Conservation (phyloP, 2,113 vertebrate genomes). For the Pygoscelis adeliae region DNA sequence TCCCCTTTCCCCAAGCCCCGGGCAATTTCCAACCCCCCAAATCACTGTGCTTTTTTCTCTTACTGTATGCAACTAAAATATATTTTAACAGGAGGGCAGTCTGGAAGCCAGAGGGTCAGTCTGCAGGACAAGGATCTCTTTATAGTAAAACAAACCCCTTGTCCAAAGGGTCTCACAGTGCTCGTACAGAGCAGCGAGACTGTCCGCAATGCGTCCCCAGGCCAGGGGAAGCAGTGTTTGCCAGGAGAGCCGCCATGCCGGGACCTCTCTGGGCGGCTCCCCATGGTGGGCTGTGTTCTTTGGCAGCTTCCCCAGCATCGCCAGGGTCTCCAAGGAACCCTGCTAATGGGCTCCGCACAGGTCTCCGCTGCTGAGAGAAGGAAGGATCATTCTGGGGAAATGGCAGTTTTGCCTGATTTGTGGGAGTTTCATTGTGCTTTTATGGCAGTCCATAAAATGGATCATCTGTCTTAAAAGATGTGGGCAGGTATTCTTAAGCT, state of each 20-base stretch:
- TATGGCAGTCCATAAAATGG: neutral
- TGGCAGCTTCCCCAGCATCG: neutral
- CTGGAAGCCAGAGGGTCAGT: neutral
- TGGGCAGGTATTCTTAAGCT: neutral
- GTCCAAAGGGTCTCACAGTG: neutral
- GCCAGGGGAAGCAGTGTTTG: accelerated
- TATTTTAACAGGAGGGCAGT: neutral
- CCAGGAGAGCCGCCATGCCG: accelerated
- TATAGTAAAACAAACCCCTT: neutral
- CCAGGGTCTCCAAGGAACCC: accelerated
- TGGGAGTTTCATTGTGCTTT: neutral
- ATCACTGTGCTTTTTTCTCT: neutral
- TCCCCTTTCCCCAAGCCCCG: accelerated
- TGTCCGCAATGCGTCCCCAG: accelerated
- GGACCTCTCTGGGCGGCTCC: neutral
- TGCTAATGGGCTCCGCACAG: neutral
- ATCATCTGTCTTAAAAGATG: neutral
- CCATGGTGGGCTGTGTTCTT: accelerated
- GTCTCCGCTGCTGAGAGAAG: neutral
- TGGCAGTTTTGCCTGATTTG: neutral
- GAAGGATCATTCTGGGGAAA: neutral
- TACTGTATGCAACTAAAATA: neutral
- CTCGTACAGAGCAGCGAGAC: neutral
- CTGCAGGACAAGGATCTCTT: neutral
- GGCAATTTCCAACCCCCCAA: neutral